Conservation (phyloP, 2,888 invertebrate species). For the Microctonus hyperodae region DNA sequence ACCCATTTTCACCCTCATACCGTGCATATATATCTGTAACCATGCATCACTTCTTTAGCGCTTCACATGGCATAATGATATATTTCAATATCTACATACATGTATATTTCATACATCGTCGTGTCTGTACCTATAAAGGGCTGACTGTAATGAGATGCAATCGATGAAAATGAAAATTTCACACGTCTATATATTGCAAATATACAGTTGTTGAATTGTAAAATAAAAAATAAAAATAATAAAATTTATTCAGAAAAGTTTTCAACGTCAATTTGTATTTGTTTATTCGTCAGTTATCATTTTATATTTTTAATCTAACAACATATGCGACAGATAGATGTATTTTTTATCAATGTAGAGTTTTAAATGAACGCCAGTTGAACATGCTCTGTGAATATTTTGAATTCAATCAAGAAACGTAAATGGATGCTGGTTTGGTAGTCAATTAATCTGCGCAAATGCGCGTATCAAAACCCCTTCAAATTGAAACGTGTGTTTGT, state of each 20-base stretch:
- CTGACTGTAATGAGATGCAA: conserved; percentile 18
- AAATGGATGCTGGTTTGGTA: background rate
- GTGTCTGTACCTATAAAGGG: background rate
- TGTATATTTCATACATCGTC: conserved; percentile 27
- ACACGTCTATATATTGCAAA: too few species aligned
- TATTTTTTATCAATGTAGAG: background rate
- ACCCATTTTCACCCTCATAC: conserved; percentile 29
- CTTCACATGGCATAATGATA: conserved; percentile 33
- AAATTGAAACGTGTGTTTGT: conserved; percentile 7
- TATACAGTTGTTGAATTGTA: background rate
- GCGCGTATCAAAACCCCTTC: conserved; percentile 1
- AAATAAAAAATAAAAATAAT: too few species aligned
- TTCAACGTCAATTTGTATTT: background rate
- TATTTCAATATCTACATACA: conserved; percentile 32
- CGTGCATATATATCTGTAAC: background rate
- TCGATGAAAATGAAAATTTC: background rate
- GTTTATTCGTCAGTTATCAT: background rate
- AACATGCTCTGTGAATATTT: conserved; percentile 3
- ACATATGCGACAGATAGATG: background rate
- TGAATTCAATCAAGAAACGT: background rate
- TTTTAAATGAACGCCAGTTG: background rate
- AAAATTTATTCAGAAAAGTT: background rate
- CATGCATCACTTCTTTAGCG: conserved; percentile 14
- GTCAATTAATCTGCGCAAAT: conserved; percentile 17
- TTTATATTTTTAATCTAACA: background rate